These are phyloP conservation scores for Hyperoplus immaculatus DNA, from an alignment of 2,797 vertebrate genomes.

Conservation along the genomic window DNA sequence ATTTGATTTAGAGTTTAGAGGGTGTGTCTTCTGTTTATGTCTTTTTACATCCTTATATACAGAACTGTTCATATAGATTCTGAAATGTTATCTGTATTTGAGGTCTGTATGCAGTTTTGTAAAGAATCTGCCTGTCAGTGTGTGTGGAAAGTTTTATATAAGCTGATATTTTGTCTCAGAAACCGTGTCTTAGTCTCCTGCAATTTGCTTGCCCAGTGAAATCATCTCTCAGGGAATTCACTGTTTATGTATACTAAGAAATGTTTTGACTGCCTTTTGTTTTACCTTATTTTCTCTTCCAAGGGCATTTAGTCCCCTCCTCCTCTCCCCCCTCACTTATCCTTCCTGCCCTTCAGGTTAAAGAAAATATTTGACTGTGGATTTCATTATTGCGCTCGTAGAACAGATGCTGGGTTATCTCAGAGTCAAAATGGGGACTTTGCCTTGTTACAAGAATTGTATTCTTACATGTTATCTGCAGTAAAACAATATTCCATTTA, in stretches of 20 bases:
- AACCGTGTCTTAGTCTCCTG: constrained; percentile 31
- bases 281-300: constrained; percentile 31
- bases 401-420: constrained; percentile 35
- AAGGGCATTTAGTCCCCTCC: constrained; percentile 32
- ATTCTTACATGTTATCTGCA: constrained; percentile 14
- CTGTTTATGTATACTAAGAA: constrained; percentile 57
- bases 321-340: not conserved
- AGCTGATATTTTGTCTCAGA: constrained; percentile 47
- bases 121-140: constrained; percentile 27
- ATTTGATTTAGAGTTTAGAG: constrained; percentile 14
- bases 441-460: constrained; percentile 42
- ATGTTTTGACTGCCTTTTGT: constrained; percentile 48
- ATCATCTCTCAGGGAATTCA: constrained; percentile 50
- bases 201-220: constrained; percentile 54
- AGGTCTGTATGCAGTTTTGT: constrained; percentile 24
- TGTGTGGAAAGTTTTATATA: constrained; percentile 36
- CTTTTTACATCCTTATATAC: constrained; percentile 22
- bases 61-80: not conserved
- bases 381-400: constrained; percentile 27
- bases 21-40: constrained; percentile 10
- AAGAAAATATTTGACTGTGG: constrained; percentile 33
- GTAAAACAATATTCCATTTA: constrained; percentile 15
- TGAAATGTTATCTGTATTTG: not conserved
- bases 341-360: constrained; percentile 45
- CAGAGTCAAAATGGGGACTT: constrained; percentile 29